These are phyloP conservation scores for Pao palembangensis DNA, from an alignment of 2,113 vertebrate species.

Conservation along the genomic window DNA sequence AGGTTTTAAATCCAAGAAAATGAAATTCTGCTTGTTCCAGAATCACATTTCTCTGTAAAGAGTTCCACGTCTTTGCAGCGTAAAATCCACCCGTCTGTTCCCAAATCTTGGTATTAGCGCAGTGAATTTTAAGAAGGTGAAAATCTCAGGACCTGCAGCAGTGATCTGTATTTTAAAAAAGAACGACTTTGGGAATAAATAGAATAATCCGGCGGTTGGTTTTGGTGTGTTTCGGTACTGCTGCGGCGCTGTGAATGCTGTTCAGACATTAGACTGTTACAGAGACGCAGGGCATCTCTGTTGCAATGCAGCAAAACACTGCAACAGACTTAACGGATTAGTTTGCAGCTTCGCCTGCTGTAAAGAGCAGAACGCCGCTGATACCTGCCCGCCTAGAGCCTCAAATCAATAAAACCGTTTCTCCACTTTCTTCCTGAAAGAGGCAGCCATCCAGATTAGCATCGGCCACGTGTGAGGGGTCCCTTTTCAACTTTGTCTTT, in stretches of 20 bases:
- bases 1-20: not conserved
- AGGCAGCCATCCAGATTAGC: not conserved
- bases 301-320: not conserved
- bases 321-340: not conserved
- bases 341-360: not conserved
- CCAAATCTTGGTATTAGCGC: not conserved
- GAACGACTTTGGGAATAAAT: not conserved
- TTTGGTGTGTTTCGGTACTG: no score
- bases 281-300: not conserved
- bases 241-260: no score
- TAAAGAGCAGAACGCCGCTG: not conserved
- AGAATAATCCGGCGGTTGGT: not conserved
- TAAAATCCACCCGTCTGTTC: not conserved
- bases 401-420: constrained; percentile 24
- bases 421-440: constrained; percentile 17
- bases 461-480: not conserved
- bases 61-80: not conserved
- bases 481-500: constrained; percentile 18
- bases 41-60: not conserved
- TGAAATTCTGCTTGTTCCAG: not conserved
- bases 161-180: not conserved
- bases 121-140: not conserved
- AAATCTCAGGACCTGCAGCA: not conserved
- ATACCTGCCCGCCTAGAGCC: constrained; percentile 1
- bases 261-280: not conserved